A percentile compares a stretch with the other conserved stretches of the same genome.
These are phyloP conservation scores for Plecotus auritus DNA, from an alignment of 2,113 vertebrate species.

Conservation along the genomic window DNA sequence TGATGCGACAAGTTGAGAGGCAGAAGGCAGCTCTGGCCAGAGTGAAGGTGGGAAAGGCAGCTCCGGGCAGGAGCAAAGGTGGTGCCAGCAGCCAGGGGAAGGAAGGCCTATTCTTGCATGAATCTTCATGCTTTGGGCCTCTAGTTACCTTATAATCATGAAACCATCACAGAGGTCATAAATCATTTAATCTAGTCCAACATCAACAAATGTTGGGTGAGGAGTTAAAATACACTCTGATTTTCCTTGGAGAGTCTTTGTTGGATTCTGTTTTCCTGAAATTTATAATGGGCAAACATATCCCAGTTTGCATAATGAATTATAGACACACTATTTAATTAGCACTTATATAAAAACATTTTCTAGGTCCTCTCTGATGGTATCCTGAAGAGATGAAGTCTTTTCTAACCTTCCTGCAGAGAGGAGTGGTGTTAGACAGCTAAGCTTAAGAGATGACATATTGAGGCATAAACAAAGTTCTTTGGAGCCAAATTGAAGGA, in stretches of 20 bases:
- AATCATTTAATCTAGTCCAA: not conserved
- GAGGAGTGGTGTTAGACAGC: not conserved
- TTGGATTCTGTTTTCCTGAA: not conserved
- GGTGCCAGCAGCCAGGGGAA: too few species aligned
- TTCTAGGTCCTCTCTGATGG: not conserved
- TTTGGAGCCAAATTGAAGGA: not conserved
- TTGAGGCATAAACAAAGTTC: not conserved
- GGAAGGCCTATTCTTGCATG: too few species aligned
- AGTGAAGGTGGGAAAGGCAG: too few species aligned
- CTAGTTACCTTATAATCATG: not conserved
- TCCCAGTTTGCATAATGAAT: not conserved
- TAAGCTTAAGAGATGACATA: not conserved
- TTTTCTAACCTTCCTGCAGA: not conserved
- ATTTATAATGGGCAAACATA: not conserved
- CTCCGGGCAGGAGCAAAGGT: too few species aligned
- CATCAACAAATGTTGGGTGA: not conserved
- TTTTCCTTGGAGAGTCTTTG: not conserved
- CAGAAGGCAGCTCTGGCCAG: too few species aligned
- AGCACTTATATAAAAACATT: not conserved
- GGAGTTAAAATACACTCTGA: not conserved
- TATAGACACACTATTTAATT: not conserved
- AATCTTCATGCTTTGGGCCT: too few species aligned
- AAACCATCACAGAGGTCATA: not conserved
- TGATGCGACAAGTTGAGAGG: too few species aligned
- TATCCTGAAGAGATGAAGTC: not conserved